Evolutionary conservation across 64 coral and sea anemone species (phyloP).

Genomic region (Catalaphyllia jardinei): DNA sequence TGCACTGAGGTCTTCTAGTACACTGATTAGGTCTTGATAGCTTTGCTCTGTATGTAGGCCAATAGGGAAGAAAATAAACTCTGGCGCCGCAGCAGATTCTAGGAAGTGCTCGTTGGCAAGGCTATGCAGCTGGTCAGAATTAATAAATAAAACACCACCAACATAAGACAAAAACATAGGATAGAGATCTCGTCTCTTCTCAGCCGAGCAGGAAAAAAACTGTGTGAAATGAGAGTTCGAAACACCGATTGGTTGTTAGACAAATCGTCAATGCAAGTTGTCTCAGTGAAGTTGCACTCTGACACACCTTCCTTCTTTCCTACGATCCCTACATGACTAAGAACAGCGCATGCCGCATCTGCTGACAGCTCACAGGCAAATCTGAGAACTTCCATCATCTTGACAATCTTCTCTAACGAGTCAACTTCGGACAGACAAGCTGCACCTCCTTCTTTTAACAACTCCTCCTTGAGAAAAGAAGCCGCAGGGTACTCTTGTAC

Average conservation of each 20-base stretch:
- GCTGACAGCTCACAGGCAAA: constrained; percentile 6
- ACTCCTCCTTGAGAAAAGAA: not conserved
- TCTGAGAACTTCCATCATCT: not conserved
- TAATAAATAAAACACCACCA: not conserved
- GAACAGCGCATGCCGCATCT: not conserved
- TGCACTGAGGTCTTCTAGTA: not conserved
- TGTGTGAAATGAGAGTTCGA: not conserved
- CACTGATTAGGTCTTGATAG: not conserved
- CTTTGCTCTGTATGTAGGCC: not conserved
- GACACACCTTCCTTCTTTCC: not conserved
- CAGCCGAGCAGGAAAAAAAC: not conserved
- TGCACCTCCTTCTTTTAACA: not conserved
- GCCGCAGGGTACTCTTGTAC: constrained; percentile 60
- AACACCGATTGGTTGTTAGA: not conserved
- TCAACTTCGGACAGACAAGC: not conserved
- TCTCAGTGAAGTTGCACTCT: not conserved
- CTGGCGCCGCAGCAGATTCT: not conserved
- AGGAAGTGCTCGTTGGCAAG: not conserved
- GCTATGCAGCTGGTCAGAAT: not conserved
- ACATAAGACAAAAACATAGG: not conserved
- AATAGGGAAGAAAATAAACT: constrained; percentile 8
- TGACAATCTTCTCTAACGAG: not conserved
- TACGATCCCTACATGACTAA: not conserved
- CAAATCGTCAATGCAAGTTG: not conserved
- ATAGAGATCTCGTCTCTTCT: not conserved